These are phyloP conservation scores for Zaprionus bogoriensis DNA, from an alignment of 2,888 invertebrate genomes.

Conservation along the genomic window DNA sequence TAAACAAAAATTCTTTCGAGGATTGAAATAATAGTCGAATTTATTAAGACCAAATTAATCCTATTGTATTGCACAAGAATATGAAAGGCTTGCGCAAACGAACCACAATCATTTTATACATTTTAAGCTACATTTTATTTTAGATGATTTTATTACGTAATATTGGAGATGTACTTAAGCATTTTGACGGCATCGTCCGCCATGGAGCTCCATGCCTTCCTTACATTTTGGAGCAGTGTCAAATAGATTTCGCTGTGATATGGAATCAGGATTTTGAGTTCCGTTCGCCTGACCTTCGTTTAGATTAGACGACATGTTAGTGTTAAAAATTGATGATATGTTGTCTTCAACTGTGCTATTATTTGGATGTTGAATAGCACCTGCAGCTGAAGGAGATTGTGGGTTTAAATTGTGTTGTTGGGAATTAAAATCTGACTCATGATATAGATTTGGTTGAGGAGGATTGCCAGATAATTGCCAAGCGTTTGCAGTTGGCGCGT, in stretches of 20 bases:
- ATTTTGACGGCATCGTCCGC: neutral
- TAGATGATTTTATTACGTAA: no score
- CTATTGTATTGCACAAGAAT: no score
- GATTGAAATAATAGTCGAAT: no score
- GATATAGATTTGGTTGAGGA: conserved; percentile 1
- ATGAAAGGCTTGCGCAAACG: no score
- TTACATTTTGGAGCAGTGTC: conserved; percentile 50
- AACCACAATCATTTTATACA: no score
- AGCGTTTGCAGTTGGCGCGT: neutral
- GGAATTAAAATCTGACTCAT: neutral
- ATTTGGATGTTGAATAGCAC: neutral
- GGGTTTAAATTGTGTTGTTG: neutral
- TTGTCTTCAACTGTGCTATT: conserved; percentile 3
- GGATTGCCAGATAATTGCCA: neutral
- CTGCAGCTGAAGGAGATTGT: conserved; percentile 7
- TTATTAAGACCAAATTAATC: no score
- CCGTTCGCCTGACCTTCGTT: neutral
- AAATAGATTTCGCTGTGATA: conserved; percentile 51
- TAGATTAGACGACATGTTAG: conserved; percentile 12
- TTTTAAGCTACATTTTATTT: no score
- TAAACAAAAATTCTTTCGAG: no score
- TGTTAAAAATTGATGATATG: conserved; percentile 44
- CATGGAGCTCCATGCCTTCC: conserved; percentile 28
- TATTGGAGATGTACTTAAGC: neutral
- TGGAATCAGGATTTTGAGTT: neutral